Percentiles rank a stretch among this genome's conserved stretches.
Evolutionary conservation across 2,797 vertebrate species (phyloP).

Genomic region (Pantherophis alleghaniensis): DNA sequence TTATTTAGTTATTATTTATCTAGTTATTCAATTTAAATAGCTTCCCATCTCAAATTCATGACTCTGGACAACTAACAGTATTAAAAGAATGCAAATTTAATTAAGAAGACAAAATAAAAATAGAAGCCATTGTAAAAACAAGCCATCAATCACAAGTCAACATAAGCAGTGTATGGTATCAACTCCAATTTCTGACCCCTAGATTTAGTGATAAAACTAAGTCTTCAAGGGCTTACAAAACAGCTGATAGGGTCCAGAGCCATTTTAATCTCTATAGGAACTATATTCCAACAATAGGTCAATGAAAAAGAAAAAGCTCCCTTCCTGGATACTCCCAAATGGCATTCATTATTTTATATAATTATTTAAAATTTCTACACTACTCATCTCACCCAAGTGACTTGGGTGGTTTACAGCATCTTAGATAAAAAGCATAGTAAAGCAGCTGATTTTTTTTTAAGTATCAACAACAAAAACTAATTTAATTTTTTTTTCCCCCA

Average conservation of each 20-base stretch:
- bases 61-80: background rate
- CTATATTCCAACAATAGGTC: background rate
- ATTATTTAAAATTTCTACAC: background rate
- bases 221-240: background rate
- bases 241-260: background rate
- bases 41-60: background rate
- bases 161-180: background rate
- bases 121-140: background rate
- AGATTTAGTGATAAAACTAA: background rate
- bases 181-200: background rate
- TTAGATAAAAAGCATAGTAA: background rate
- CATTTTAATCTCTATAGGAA: background rate
- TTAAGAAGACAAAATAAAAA: background rate
- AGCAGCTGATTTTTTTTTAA: background rate
- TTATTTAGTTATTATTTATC: background rate
- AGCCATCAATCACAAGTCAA: background rate
- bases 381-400: background rate
- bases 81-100: background rate
- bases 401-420: background rate
- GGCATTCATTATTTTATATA: background rate
- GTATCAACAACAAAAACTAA: background rate
- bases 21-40: background rate
- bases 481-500: background rate
- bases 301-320: background rate
- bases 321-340: background rate